Conservation (phyloP, 2,888 invertebrate genomes). For the Bembecia ichneumoniformis region DNA sequence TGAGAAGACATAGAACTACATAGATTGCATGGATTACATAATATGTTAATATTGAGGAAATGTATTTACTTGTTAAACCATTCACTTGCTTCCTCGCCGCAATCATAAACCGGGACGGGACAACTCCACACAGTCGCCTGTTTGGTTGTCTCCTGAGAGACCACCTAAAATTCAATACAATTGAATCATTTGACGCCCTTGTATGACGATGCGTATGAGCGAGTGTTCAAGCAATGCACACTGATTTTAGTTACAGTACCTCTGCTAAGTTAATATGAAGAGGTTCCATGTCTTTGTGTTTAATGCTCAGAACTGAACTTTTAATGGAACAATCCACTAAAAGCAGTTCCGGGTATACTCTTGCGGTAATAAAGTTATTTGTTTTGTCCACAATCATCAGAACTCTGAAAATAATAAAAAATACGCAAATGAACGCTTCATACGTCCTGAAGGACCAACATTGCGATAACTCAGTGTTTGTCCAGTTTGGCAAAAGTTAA, state of each 20-base stretch:
- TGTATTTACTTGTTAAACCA: conserved; percentile 77
- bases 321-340: conserved; percentile 61
- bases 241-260: conserved; percentile 18
- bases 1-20: no score
- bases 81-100: conserved; percentile 78
- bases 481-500: no score
- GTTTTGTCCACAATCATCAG: conserved; percentile 72
- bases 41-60: no score
- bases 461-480: no score
- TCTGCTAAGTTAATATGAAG: conserved; percentile 68
- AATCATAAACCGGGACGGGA: conserved; percentile 76
- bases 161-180: conserved; percentile 25
- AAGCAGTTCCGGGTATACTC: conserved; percentile 69
- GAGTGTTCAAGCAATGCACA: no score
- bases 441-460: conserved; percentile 43
- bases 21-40: no score
- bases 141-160: conserved; percentile 29
- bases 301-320: conserved; percentile 66
- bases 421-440: conserved; percentile 14
- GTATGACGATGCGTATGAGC: no score
- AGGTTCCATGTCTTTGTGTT: conserved; percentile 69
- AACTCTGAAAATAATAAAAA: conserved; percentile 35
- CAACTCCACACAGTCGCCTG: conserved; percentile 72
- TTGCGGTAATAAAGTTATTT: conserved; percentile 71
- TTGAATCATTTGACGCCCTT: not conserved